Evolutionary conservation across 2,797 vertebrate genomes (phyloP).

Genomic region (Pseudomugil gertrudae): DNA sequence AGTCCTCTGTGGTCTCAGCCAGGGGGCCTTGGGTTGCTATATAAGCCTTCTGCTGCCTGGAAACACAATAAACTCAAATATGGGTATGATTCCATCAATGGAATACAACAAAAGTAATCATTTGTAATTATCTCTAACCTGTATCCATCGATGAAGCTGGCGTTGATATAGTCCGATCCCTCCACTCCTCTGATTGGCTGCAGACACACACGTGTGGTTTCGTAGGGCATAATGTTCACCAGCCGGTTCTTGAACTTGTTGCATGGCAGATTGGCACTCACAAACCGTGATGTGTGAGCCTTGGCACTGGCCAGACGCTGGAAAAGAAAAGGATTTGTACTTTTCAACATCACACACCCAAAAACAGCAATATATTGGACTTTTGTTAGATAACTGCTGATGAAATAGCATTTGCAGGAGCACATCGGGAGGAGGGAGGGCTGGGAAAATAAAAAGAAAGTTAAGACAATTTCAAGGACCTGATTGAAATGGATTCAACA

Average conservation of each 20-base stretch:
- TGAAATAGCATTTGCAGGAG: not conserved
- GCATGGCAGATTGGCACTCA: conserved; percentile 99
- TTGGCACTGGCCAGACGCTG: conserved; percentile 97
- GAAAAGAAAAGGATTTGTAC: conserved; percentile 17
- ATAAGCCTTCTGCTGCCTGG: conserved; percentile 94
- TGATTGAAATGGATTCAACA: conserved; percentile 53
- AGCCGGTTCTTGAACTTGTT: conserved; percentile 99
- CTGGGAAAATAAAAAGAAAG: conserved; percentile 16
- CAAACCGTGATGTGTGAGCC: conserved; percentile 97
- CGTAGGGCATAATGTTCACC: conserved; percentile 99
- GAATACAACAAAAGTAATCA: not conserved
- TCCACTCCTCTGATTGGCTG: conserved; percentile 98
- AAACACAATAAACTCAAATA: conserved; percentile 28
- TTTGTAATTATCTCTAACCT: conserved; percentile 79
- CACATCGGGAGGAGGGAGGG: not conserved
- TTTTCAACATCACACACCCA: not conserved
- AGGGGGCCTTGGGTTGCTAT: conserved; percentile 97
- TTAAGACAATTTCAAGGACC: conserved; percentile 30
- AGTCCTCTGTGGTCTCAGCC: conserved; percentile 98
- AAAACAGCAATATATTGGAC: not conserved
- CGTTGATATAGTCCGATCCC: conserved; percentile 99
- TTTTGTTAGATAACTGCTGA: not conserved
- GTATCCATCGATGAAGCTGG: conserved; percentile 98
- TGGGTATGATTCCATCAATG: not conserved
- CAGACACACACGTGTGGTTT: conserved; percentile 94